Conservation (phyloP, 2,113 vertebrate genomes). For the Hemibagrus wyckioides region DNA sequence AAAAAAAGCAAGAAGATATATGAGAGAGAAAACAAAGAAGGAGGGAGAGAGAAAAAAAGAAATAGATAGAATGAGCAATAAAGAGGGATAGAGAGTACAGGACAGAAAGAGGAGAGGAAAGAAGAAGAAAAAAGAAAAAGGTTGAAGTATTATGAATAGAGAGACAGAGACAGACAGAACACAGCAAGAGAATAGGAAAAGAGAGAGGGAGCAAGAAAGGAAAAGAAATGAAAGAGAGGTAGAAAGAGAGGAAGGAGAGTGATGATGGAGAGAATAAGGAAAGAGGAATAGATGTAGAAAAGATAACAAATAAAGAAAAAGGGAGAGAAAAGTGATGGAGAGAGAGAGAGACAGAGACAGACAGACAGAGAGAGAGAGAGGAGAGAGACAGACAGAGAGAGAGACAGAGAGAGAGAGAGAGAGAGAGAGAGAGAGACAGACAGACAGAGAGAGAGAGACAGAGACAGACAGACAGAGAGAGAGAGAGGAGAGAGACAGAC, state of each 20-base stretch:
- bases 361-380: too few relatives aligned
- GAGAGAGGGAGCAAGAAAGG: not conserved
- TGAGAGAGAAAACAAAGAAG: not conserved
- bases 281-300: too few relatives aligned
- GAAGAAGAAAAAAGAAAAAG: not conserved
- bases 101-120: not conserved
- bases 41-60: not conserved
- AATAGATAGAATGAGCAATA: slow-evolving; percentile 24
- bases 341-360: too few relatives aligned
- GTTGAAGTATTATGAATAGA: not conserved
- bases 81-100: not conserved
- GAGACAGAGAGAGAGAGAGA: too few relatives aligned
- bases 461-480: too few relatives aligned
- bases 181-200: not conserved
- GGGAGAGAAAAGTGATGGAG: too few relatives aligned
- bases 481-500: too few relatives aligned
- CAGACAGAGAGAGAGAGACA: too few relatives aligned
- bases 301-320: too few relatives aligned
- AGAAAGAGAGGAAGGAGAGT: not conserved
- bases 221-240: not conserved
- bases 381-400: too few relatives aligned
- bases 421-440: too few relatives aligned
- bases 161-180: not conserved
- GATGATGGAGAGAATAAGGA: not conserved
- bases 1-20: not conserved